A percentile compares a stretch with the other conserved stretches of the same genome.
phyloP scores from a whole-genome alignment of 1,140 invertebrate species.

The Drosophila kepulauana region DNA sequence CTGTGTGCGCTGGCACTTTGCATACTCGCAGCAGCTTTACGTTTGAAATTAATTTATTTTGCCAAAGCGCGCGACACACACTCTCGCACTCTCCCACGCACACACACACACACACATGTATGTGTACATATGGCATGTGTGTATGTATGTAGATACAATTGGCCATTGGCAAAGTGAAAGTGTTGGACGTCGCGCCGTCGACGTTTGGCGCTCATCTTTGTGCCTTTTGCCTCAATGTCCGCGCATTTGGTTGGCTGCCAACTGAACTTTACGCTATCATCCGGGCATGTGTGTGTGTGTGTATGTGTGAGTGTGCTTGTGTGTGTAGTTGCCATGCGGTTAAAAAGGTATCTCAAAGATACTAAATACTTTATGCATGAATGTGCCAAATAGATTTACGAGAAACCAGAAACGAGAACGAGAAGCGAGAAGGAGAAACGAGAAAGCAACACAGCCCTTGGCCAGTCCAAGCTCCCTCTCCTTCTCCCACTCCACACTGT shows the following conservation, averaged over 20 bases:
- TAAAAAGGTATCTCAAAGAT: conserved; percentile 83
- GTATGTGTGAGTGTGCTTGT: conserved; percentile 46
- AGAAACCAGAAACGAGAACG: conserved; percentile 45
- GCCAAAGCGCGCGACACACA: conserved; percentile 43
- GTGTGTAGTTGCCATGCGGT: conserved; percentile 78
- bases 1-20: conserved; percentile 50
- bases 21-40: conserved; percentile 53
- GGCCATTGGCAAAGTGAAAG: conserved; percentile 61
- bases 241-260: conserved; percentile 80
- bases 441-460: conserved; percentile 34
- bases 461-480: conserved; percentile 8
- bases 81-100: conserved; percentile 27
- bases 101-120: conserved; percentile 8
- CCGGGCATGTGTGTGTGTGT: conserved; percentile 24
- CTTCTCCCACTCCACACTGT: conserved; percentile 1
- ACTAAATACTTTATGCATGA: conserved; percentile 84
- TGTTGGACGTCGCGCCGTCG: conserved; percentile 57
- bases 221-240: conserved; percentile 53
- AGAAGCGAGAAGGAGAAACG: conserved; percentile 30
- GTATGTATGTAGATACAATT: conserved; percentile 34
- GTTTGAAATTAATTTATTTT: conserved; percentile 81
- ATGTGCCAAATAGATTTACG: conserved; percentile 83
- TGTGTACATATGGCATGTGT: neutral
- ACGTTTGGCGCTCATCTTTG: conserved; percentile 34
- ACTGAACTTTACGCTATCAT: conserved; percentile 63